Percentiles rank a stretch among this genome's conserved stretches.
These are phyloP conservation scores for Elanus axillaris DNA, from an alignment of 2,113 vertebrate species.

Conservation along the genomic window DNA sequence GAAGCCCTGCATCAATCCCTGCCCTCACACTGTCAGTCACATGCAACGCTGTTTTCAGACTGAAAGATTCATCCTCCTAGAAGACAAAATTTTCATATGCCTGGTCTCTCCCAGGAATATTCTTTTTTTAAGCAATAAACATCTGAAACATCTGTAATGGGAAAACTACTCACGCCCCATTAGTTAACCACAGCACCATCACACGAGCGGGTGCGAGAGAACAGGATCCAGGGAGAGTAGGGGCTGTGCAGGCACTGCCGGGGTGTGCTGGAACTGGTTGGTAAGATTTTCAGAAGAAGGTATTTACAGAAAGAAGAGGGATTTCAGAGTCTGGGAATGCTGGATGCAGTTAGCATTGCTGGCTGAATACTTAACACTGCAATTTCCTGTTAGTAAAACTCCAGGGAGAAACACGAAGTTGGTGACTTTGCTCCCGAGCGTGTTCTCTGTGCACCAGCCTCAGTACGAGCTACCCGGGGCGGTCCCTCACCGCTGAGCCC, in stretches of 20 bases:
- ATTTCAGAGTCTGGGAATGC: not conserved
- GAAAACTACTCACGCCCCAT: not conserved
- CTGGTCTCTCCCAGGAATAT: not conserved
- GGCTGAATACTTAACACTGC: not conserved
- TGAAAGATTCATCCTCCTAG: not conserved
- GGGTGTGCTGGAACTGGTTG: not conserved
- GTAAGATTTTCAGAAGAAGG: not conserved
- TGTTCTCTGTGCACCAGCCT: not conserved
- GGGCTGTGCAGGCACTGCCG: not conserved
- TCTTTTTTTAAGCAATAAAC: not conserved
- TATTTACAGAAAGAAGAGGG: not conserved
- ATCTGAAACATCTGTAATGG: not conserved
- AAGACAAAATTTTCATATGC: not conserved
- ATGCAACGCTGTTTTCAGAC: not conserved
- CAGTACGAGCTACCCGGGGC: rapidly evolving
- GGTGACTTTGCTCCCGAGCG: not conserved
- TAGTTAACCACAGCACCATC: rapidly evolving
- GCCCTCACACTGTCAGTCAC: not conserved
- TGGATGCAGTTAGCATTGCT: not conserved
- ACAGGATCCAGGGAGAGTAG: not conserved
- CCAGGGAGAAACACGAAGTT: not conserved
- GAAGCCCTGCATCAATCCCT: not conserved
- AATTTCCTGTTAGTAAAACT: not conserved
- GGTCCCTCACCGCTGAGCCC: rapidly evolving
- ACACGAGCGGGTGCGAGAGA: rapidly evolving